phyloP scores from a whole-genome alignment of 2,888 invertebrate genomes.

The Drosophila paranaensis region DNA sequence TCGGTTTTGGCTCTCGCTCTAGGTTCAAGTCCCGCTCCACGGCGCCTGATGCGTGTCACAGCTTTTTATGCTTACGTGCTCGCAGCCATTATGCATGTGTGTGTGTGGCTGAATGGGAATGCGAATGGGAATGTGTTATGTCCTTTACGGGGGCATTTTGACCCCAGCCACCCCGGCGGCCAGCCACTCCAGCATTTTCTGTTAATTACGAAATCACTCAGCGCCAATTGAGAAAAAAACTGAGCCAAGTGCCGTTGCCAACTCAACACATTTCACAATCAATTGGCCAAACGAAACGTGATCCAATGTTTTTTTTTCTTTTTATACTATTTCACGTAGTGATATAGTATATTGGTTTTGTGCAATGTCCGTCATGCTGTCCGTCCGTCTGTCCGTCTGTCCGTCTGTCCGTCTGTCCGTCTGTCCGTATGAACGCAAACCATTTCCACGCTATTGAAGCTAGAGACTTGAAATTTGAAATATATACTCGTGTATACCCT shows the following conservation, averaged over 20 bases:
- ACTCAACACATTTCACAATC: constrained; percentile 68
- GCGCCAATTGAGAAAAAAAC: constrained; percentile 46
- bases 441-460: no score
- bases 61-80: constrained; percentile 62
- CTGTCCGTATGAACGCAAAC: no score
- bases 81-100: constrained; percentile 24
- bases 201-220: constrained; percentile 80
- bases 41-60: constrained; percentile 50
- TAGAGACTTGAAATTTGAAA: no score
- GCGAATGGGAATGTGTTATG: constrained; percentile 8
- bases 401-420: no score
- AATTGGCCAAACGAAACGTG: constrained; percentile 64
- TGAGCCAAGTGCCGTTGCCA: constrained; percentile 42
- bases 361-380: no score
- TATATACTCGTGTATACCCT: no score
- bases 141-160: constrained; percentile 14
- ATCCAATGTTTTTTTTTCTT: constrained; percentile 46
- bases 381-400: no score
- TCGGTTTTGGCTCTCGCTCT: constrained; percentile 2
- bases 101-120: constrained; percentile 5
- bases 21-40: constrained; percentile 25
- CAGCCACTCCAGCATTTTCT: constrained; percentile 46
- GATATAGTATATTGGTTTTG: no score
- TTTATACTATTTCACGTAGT: no score
- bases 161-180: not conserved